Conservation (phyloP, 2,797 vertebrate genomes). For the Hemibagrus guttatus region DNA sequence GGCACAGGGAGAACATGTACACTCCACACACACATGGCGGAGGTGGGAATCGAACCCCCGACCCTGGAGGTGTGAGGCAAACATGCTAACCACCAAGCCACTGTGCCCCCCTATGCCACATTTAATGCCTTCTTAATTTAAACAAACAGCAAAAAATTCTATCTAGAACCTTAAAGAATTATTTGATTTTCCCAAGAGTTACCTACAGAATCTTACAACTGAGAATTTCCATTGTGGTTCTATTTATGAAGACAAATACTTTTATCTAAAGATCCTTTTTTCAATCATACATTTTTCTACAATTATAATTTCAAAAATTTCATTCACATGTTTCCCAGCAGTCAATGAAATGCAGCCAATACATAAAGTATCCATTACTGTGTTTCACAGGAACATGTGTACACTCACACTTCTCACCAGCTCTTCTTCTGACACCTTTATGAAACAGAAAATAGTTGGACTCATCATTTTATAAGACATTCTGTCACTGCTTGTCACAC, state of each 20-base stretch:
- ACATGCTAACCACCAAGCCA: too few species aligned
- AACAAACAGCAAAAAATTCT: too few species aligned
- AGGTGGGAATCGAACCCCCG: too few species aligned
- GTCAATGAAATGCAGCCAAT: neutral
- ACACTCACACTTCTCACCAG: neutral
- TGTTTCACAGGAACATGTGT: neutral
- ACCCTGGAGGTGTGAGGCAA: too few species aligned
- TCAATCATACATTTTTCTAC: neutral
- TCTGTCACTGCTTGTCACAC: neutral
- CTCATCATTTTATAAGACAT: neutral
- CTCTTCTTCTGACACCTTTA: conserved; percentile 4
- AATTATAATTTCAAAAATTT: neutral
- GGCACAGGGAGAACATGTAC: too few species aligned
- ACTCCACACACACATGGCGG: too few species aligned
- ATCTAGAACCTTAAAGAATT: neutral
- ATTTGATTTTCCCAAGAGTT: neutral
- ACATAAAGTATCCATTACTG: neutral
- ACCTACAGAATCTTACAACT: neutral
- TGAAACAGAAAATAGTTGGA: neutral
- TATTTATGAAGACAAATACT: neutral
- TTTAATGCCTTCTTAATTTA: too few species aligned
- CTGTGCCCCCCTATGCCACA: too few species aligned
- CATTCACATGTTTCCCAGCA: neutral
- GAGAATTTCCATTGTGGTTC: neutral
- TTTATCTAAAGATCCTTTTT: neutral